Evolutionary conservation across 2,113 vertebrate species (phyloP).

Genomic region (Megaptera novaeangliae): DNA sequence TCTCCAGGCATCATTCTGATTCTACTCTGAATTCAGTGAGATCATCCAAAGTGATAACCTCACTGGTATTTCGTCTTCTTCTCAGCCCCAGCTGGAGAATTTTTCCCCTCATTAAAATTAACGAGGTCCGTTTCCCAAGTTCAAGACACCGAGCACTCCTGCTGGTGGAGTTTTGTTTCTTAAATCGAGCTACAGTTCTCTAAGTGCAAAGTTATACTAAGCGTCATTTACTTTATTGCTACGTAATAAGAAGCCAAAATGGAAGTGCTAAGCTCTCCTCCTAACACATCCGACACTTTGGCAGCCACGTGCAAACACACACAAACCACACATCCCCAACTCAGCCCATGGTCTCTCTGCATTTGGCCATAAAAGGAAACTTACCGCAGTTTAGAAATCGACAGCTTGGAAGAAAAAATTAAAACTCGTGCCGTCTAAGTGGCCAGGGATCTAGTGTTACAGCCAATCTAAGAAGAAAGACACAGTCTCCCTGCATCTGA

Average conservation of each 20-base stretch:
- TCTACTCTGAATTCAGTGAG: background rate
- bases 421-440: conserved; percentile 35
- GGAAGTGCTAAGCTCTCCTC: conserved; percentile 50
- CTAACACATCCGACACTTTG: background rate
- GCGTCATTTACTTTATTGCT: conserved; percentile 77
- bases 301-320: background rate
- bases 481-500: background rate
- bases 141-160: conserved; percentile 45
- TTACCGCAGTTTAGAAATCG: conserved; percentile 34
- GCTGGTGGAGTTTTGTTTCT: conserved; percentile 67
- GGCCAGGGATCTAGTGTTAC: conserved; percentile 36
- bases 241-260: conserved; percentile 56
- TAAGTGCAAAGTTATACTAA: conserved; percentile 73
- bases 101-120: conserved; percentile 79
- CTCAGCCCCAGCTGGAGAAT: conserved; percentile 47
- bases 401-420: conserved; percentile 26
- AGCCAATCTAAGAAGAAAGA: conserved; percentile 40
- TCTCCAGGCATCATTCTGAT: background rate
- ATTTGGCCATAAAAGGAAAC: conserved; percentile 26
- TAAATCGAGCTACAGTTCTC: conserved; percentile 69
- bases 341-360: conserved; percentile 38
- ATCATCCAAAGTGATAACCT: conserved; percentile 37
- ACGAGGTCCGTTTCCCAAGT: conserved; percentile 73
- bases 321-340: background rate
- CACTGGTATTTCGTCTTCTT: conserved; percentile 44